A percentile compares a stretch with the other conserved stretches of the same genome.
Evolutionary conservation across 2,797 vertebrate species (phyloP).

Genomic region (Alauda arvensis): DNA sequence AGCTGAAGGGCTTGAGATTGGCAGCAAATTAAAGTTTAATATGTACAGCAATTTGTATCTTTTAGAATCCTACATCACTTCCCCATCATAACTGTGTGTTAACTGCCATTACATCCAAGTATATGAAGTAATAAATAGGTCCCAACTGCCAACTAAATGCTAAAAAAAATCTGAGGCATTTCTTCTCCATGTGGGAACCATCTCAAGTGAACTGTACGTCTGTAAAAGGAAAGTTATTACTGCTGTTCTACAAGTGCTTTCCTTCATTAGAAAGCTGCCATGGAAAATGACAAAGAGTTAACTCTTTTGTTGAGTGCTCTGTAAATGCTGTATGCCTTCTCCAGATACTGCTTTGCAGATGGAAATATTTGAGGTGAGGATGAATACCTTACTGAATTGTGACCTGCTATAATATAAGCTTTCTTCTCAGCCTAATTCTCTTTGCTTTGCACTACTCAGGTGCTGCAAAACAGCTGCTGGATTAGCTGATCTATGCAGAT

Average conservation of each 20-base stretch:
- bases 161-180: conserved; percentile 38
- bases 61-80: conserved; percentile 42
- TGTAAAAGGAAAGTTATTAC: conserved; percentile 37
- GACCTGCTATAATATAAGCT: background rate
- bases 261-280: conserved; percentile 55
- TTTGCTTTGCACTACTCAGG: conserved; percentile 14
- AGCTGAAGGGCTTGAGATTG: conserved; percentile 9
- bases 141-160: conserved; percentile 53
- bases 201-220: conserved; percentile 41
- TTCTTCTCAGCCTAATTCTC: conserved; percentile 5
- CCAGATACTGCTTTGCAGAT: conserved; percentile 27
- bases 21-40: conserved; percentile 42
- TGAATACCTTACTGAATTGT: conserved; percentile 20
- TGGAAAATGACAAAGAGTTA: conserved; percentile 44
- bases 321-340: conserved; percentile 28
- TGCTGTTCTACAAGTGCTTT: conserved; percentile 53
- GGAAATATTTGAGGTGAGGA: conserved; percentile 21
- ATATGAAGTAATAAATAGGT: conserved; percentile 63
- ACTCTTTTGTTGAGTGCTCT: conserved; percentile 39
- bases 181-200: conserved; percentile 64
- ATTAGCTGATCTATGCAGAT: background rate
- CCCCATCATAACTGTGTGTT: conserved; percentile 42
- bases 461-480: conserved; percentile 22
- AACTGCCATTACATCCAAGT: conserved; percentile 49
- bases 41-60: conserved; percentile 42